These are phyloP conservation scores for Pollenia amentaria DNA, from an alignment of 2,888 invertebrate species.

Conservation along the genomic window DNA sequence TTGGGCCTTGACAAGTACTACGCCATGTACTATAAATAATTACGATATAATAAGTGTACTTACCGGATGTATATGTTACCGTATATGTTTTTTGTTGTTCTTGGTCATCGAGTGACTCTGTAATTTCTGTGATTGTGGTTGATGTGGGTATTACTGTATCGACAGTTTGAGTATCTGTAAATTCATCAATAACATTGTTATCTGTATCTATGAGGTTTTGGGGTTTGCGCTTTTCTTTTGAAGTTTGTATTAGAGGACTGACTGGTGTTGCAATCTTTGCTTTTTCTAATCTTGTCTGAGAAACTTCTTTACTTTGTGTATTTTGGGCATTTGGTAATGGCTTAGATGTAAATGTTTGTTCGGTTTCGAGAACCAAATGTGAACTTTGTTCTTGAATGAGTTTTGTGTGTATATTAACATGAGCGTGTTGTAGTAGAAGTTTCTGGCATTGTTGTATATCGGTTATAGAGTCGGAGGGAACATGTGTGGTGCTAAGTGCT, in stretches of 20 bases:
- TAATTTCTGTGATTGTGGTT: constrained; percentile 61
- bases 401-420: constrained; percentile 29
- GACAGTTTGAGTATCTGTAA: constrained; percentile 60
- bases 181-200: constrained; percentile 59
- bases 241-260: constrained; percentile 15
- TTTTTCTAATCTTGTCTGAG: not conserved
- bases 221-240: constrained; percentile 10
- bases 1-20: constrained; percentile 80
- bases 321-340: constrained; percentile 9
- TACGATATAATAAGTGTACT: constrained; percentile 76
- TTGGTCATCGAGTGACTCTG: constrained; percentile 59
- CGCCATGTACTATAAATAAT: constrained; percentile 81
- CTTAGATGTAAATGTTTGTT: constrained; percentile 6
- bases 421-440: constrained; percentile 25
- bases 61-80: constrained; percentile 76
- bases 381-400: constrained; percentile 34
- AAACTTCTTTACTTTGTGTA: not conserved
- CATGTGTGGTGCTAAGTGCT: constrained; percentile 27
- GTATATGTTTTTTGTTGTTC: constrained; percentile 69
- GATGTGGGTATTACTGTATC: constrained; percentile 49
- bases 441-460: not conserved
- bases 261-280: not conserved
- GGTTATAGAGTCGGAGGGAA: constrained; percentile 20
- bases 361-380: constrained; percentile 40
- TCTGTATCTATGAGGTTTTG: not conserved